Conservation (phyloP, 2,888 invertebrate species). For the Callyntrura guangdongensis region DNA sequence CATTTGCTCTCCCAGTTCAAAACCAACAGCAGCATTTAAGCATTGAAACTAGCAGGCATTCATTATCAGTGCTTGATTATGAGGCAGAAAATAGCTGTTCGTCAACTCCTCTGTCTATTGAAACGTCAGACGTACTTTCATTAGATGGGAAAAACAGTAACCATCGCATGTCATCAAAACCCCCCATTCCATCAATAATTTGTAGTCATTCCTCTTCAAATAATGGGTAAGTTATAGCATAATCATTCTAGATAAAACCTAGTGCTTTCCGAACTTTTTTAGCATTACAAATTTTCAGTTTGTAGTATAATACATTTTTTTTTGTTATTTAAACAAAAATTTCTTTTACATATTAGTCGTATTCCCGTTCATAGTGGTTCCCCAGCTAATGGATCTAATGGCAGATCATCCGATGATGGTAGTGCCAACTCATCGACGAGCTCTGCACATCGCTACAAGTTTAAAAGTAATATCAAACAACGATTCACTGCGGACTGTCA, state of each 20-base stretch:
- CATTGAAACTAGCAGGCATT: conserved; percentile 52
- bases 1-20: conserved; percentile 71
- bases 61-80: conserved; percentile 75
- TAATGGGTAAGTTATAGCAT: conserved; percentile 76
- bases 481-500: conserved; percentile 89
- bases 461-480: conserved; percentile 97
- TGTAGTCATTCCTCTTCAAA: conserved; percentile 81
- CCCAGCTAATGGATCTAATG: conserved; percentile 77
- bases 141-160: conserved; percentile 74
- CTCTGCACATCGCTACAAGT: conserved; percentile 90
- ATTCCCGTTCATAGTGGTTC: conserved; percentile 72
- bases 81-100: conserved; percentile 84
- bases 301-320: too few species aligned
- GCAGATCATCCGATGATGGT: conserved; percentile 76
- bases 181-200: conserved; percentile 83
- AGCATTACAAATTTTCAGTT: not conserved
- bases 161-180: conserved; percentile 73
- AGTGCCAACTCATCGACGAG: conserved; percentile 68
- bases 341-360: conserved; percentile 58
- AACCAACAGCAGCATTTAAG: conserved; percentile 64
- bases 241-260: too few species aligned
- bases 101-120: conserved; percentile 83
- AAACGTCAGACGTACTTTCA: conserved; percentile 82
- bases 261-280: not conserved
- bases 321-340: conserved; percentile 33